Conservation (phyloP, 2,888 invertebrate genomes). For the Tetheella fluctuosa region DNA sequence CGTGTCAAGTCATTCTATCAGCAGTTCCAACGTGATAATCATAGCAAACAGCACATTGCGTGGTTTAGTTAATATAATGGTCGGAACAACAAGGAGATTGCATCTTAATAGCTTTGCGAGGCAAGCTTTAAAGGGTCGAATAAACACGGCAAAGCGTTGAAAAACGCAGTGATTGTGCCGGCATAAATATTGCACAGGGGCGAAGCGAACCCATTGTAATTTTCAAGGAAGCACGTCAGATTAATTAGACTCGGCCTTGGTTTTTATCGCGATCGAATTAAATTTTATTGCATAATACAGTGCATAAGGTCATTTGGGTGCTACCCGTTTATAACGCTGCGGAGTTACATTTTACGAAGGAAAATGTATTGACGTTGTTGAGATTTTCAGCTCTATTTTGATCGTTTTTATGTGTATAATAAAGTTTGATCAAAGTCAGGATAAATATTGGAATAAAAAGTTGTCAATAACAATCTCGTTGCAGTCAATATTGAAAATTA, state of each 20-base stretch:
- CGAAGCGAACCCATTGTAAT: conserved; percentile 41
- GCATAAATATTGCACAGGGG: conserved; percentile 48
- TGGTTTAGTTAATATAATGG: conserved; percentile 55
- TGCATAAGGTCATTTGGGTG: conserved; percentile 47
- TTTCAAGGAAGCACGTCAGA: conserved; percentile 49
- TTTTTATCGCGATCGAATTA: conserved; percentile 50
- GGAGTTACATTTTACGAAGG: not conserved
- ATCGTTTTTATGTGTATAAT: not conserved
- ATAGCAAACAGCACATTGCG: conserved; percentile 44
- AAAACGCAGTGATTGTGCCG: conserved; percentile 26
- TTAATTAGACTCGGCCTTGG: conserved; percentile 49
- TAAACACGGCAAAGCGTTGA: conserved; percentile 43
- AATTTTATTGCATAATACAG: conserved; percentile 48
- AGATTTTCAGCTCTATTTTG: not conserved
- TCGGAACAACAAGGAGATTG: conserved; percentile 50
- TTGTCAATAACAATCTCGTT: conserved; percentile 4
- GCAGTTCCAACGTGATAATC: conserved; percentile 26
- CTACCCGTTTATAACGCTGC: not conserved
- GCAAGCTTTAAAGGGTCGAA: conserved; percentile 44
- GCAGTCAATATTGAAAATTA: not conserved
- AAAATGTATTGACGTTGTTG: not conserved
- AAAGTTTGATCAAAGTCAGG: not conserved
- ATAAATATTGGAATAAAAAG: not conserved
- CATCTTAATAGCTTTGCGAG: conserved; percentile 66
- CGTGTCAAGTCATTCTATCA: conserved; percentile 1